Percentiles rank a stretch among this genome's conserved stretches.
Evolutionary conservation across 1,140 invertebrate genomes (phyloP).

Genomic region (Rhynchophorus ferrugineus): DNA sequence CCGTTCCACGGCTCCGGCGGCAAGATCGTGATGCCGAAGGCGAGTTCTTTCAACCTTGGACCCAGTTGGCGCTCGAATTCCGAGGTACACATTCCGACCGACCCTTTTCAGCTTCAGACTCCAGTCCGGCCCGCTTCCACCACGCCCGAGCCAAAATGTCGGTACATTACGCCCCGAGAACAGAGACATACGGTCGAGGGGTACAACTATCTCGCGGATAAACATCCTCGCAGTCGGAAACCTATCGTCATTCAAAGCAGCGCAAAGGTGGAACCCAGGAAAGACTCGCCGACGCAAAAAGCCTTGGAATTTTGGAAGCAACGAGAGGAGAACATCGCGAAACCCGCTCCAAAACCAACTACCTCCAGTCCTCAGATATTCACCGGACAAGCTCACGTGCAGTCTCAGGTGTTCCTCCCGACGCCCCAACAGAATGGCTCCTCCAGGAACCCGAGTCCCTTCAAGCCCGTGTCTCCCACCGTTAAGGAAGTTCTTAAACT

Average conservation of each 20-base stretch:
- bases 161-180: constrained; percentile 22
- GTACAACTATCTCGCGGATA: constrained; percentile 58
- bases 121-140: constrained; percentile 48
- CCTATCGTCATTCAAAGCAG: constrained; percentile 45
- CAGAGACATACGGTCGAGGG: constrained; percentile 31
- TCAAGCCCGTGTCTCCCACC: constrained; percentile 29
- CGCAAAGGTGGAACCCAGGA: constrained; percentile 15
- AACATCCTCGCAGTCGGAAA: constrained; percentile 55
- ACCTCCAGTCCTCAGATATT: constrained; percentile 34
- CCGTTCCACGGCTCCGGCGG: constrained; percentile 13
- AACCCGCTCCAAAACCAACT: constrained; percentile 11
- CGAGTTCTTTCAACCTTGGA: constrained; percentile 27
- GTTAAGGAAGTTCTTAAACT: constrained; percentile 4
- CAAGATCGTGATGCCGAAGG: constrained; percentile 15
- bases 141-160: constrained; percentile 42
- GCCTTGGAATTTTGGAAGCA: constrained; percentile 57
- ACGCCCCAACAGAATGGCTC: constrained; percentile 23
- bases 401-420: constrained; percentile 35
- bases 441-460: constrained; percentile 24
- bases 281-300: constrained; percentile 26
- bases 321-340: constrained; percentile 47
- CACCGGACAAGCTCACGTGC: constrained; percentile 35
- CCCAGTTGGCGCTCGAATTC: constrained; percentile 44
- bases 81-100: constrained; percentile 45
- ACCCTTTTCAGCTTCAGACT: constrained; percentile 26